Base-by-base conservation (phyloP, 1,140 invertebrate species). In the Cydia pomonella region DNA sequence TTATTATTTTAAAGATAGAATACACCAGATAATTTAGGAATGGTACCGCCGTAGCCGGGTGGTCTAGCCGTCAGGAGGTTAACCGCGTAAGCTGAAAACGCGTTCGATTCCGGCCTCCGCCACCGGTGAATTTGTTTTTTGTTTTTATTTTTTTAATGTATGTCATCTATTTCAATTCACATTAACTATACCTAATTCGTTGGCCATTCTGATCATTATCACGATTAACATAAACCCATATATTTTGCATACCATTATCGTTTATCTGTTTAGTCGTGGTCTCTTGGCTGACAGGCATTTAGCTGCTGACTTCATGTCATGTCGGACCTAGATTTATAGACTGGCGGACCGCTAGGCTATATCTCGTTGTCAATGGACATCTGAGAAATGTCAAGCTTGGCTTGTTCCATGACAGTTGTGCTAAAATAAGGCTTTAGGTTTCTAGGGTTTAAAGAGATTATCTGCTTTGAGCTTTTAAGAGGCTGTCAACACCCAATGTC, bases 311-410 rank as follows among this genome's bases (percentile, higher is more conserved):
- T 18, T 18, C 41, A 3, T 44, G 41, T 53, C 50, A 53, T 53
- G 53, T 59, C 53, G 21, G 53, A n/a, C 21, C 53, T 59, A 59
- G 53, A 59, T 59, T 59, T 59, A 59, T 23, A 2, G 53, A 23
- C 53, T 53, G 18, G 50, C 50, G 10, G 5, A 21, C 53, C 18
- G 53, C 21, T 59, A 23, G 21, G 53, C 53, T n/a, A 59, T 59
- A 59, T 18, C 53, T 59, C 6, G 18, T 59, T 59, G 53, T 59
- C 50, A 53, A 53, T 53, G 50, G 50, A 53, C 50, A 53, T 53
- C 53, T 59, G 21, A 59, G 53, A 23, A 18, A 10, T 59, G 53
- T 59, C 53, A 59, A 59, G 53, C 18, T 59, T 53, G 0, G 18
- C 53, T 59, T 59, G 53, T 59, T 23, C 21, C 23, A 9, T 59